Evolutionary conservation across 1,140 invertebrate genomes (phyloP).

Genomic region (Geopemphigus sp.): DNA sequence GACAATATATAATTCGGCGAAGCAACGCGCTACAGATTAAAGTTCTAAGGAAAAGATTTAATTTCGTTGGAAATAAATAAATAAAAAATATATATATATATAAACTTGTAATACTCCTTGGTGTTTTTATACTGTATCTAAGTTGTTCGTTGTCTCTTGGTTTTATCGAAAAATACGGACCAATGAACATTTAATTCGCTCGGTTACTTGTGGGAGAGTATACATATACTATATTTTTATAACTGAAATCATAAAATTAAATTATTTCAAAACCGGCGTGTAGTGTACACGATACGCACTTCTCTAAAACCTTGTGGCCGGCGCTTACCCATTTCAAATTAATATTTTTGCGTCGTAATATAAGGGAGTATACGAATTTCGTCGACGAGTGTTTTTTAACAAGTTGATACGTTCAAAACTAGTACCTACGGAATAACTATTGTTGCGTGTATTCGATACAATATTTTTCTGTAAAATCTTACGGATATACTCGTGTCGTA

Average conservation of each 20-base stretch:
- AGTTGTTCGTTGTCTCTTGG: neutral
- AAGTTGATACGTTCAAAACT: too few species aligned
- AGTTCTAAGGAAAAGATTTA: neutral
- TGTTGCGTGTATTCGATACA: too few species aligned
- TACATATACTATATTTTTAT: neutral
- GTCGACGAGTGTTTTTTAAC: too few species aligned
- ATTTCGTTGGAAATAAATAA: neutral
- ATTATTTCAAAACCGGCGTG: neutral
- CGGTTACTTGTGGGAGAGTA: neutral
- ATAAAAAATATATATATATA: neutral
- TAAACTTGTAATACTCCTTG: neutral
- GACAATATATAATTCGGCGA: neutral
- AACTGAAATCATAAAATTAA: neutral
- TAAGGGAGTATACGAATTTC: neutral
- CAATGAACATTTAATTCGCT: slow-evolving; percentile 7
- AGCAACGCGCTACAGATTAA: neutral
- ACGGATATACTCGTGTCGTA: too few species aligned
- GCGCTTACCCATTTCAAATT: neutral
- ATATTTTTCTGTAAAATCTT: too few species aligned
- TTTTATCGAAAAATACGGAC: neutral
- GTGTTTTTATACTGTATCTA: neutral
- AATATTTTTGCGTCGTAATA: neutral
- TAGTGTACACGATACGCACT: neutral
- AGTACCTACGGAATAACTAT: too few species aligned
- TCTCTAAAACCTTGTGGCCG: too few species aligned